phyloP scores from a whole-genome alignment of 2,888 invertebrate species.

The Agrochola lychnidis region DNA sequence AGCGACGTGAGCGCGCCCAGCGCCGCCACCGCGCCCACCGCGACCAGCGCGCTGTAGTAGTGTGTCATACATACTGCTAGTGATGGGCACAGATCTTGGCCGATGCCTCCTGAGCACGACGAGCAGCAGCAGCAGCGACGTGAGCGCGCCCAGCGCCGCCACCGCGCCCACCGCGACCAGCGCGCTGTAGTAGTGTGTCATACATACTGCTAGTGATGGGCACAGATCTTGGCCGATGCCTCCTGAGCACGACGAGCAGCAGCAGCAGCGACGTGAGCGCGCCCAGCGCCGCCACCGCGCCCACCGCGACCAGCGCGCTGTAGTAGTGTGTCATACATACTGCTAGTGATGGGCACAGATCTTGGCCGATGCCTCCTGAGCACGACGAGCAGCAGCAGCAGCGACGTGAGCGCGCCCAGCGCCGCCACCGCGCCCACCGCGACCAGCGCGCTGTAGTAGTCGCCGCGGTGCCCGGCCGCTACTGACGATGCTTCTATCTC shows the following conservation, averaged over 20 bases:
- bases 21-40: slow-evolving; percentile 96
- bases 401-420: slow-evolving; percentile 95
- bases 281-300: slow-evolving; percentile 96
- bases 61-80: no score
- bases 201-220: slow-evolving; percentile 89
- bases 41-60: slow-evolving; percentile 97
- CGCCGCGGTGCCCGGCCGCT: slow-evolving; percentile 89
- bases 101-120: slow-evolving; percentile 94
- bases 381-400: slow-evolving; percentile 95
- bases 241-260: slow-evolving; percentile 94
- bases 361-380: slow-evolving; percentile 92
- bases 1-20: slow-evolving; percentile 95
- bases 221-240: slow-evolving; percentile 90
- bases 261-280: slow-evolving; percentile 95
- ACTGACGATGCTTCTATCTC: slow-evolving; percentile 87
- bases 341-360: slow-evolving; percentile 87
- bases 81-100: slow-evolving; percentile 89
- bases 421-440: slow-evolving; percentile 97
- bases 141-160: slow-evolving; percentile 95
- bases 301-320: slow-evolving; percentile 96
- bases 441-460: slow-evolving; percentile 97
- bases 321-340: slow-evolving; percentile 90
- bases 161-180: slow-evolving; percentile 96
- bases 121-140: slow-evolving; percentile 94
- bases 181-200: slow-evolving; percentile 97